These are phyloP conservation scores for Probaryconus sp. DNA, from an alignment of 1,140 invertebrate genomes.

Conservation along the genomic window DNA sequence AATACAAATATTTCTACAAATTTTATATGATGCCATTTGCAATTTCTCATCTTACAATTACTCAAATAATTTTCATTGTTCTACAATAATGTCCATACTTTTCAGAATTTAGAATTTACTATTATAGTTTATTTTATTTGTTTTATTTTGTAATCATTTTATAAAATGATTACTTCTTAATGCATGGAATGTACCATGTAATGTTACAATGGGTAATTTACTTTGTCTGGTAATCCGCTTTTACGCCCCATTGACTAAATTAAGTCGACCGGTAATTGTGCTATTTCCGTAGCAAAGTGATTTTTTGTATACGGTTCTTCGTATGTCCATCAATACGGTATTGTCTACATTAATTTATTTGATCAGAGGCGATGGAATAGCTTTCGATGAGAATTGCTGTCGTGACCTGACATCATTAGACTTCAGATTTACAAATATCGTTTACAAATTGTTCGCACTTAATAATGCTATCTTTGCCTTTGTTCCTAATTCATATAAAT, in stretches of 20 bases:
- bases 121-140: no score
- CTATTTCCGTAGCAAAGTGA: constrained; percentile 32
- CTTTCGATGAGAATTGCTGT: not conserved
- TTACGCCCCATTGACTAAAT: constrained; percentile 31
- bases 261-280: constrained; percentile 23
- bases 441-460: constrained; percentile 9
- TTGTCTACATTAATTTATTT: constrained; percentile 26
- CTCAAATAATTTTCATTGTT: no score
- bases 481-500: no score
- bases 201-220: not conserved
- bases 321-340: constrained; percentile 18
- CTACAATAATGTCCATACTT: no score
- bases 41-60: no score
- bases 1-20: no score
- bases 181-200: constrained; percentile 10
- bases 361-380: constrained; percentile 1
- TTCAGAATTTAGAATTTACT: no score
- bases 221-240: constrained; percentile 28
- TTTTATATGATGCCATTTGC: no score
- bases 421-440: constrained; percentile 7
- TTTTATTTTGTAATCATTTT: no score
- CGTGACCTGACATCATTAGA: constrained; percentile 14
- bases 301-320: constrained; percentile 34
- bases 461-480: no score
- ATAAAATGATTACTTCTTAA: constrained; percentile 38